phyloP scores from a whole-genome alignment of 2,797 vertebrate species.

The Lindbergichthys nudifrons region DNA sequence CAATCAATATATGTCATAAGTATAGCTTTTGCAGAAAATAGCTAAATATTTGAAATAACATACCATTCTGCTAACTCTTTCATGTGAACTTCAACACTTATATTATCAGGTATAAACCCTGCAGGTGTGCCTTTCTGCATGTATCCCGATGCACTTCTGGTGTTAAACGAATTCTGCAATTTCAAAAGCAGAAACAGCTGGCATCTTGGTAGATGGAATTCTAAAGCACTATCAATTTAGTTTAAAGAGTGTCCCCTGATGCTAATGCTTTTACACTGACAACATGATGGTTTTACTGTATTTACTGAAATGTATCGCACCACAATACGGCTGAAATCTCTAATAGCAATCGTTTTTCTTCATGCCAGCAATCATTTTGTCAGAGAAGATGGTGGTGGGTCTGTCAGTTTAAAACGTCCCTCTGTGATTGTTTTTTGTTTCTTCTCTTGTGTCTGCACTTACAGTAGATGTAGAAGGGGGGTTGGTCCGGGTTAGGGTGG shows the following conservation, averaged over 20 bases:
- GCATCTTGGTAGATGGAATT: not conserved
- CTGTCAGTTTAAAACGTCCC: constrained; percentile 15
- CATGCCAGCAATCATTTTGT: constrained; percentile 7
- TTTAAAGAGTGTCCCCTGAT: constrained; percentile 3
- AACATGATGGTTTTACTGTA: not conserved
- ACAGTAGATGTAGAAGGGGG: constrained; percentile 7
- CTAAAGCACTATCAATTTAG: not conserved
- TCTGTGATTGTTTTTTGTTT: not conserved
- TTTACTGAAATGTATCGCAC: not conserved
- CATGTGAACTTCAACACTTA: not conserved
- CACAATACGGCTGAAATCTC: not conserved
- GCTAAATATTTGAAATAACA: too few species aligned
- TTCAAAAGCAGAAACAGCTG: constrained; percentile 4
- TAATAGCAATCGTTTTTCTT: not conserved
- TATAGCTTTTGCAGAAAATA: too few species aligned
- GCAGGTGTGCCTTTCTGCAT: not conserved
- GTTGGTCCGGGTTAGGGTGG: not conserved
- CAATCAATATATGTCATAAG: too few species aligned
- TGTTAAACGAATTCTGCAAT: constrained; percentile 3
- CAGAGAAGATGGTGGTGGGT: constrained; percentile 10
- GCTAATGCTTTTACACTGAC: not conserved
- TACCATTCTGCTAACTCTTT: too few species aligned
- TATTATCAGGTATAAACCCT: not conserved
- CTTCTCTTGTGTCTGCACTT: constrained; percentile 20
- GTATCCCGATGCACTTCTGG: not conserved